Conservation (phyloP, 1,140 invertebrate genomes). For the Saccostrea glomerata region DNA sequence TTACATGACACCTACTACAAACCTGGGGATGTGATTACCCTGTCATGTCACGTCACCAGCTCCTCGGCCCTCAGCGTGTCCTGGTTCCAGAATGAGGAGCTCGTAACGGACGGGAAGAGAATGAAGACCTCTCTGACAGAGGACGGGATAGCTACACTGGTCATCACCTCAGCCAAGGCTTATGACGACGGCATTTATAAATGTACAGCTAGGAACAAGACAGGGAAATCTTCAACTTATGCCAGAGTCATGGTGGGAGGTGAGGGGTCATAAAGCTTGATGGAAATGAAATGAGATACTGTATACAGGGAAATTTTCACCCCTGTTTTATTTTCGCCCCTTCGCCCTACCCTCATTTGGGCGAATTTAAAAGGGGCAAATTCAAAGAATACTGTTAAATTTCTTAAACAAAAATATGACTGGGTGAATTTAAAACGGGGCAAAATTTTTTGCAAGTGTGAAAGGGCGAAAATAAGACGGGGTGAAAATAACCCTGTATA, state of each 20-base stretch:
- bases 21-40: slow-evolving; percentile 87
- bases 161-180: slow-evolving; percentile 73
- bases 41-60: slow-evolving; percentile 87
- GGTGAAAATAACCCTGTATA: no score
- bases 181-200: slow-evolving; percentile 93
- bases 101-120: slow-evolving; percentile 76
- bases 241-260: slow-evolving; percentile 81
- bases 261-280: slow-evolving; percentile 48
- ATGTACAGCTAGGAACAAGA: slow-evolving; percentile 88
- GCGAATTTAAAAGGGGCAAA: no score
- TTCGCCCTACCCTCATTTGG: no score
- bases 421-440: no score
- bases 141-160: slow-evolving; percentile 81
- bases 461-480: no score
- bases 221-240: slow-evolving; percentile 80
- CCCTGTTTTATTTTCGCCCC: no score
- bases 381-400: no score
- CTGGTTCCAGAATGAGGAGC: slow-evolving; percentile 86
- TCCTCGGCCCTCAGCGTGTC: slow-evolving; percentile 91
- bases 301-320: no score
- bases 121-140: slow-evolving; percentile 82
- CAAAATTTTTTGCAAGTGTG: no score
- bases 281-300: neutral
- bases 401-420: no score
- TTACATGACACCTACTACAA: slow-evolving; percentile 85